Base-by-base conservation (phyloP, 2,113 vertebrate genomes). In the Zeus faber region DNA sequence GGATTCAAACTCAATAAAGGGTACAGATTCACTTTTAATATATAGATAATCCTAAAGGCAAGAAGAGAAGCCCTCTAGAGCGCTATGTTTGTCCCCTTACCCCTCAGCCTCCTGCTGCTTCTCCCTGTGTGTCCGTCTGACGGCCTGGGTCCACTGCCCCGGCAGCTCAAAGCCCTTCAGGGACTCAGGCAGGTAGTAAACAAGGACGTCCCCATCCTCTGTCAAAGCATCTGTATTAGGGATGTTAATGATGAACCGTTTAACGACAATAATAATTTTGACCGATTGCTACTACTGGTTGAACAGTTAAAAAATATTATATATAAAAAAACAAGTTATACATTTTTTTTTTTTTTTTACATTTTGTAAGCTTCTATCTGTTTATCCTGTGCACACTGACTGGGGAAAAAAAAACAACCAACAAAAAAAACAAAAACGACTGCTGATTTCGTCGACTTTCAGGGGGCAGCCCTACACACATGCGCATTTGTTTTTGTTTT, bases 151-250 rank as follows among this genome's bases (percentile, higher is more conserved):
- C 96, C 96, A 99, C 0, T 78, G 87, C 5, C 84, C 68, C 1
- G 97, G 95, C 0, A 87, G 75, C 1, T 58, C 40, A 13, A 95
- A 98, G 33, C 74, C 85, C 50, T 82, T 87, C 31, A 95, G 55
- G 0, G 91, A 79, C 2, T 91, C 89, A 51, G 86, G 82, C 25
- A 86, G 88, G 74, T 89, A 95, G 78, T 96, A 99, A 2, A 98
- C 92, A 18, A 84, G 85, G 62, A 98, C 86, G 67, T 96, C 87
- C 6, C 94, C 94, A 13, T 93, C 90, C 62, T 89, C 83, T n/a
- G 87, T 91, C 70, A 95, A 62, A 4, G 93, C 92, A 79, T 91
- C 94, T 96, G 77, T n/a, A n/a, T n/a, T n/a, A n/a, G n/a, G n/a
- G n/a, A n/a, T n/a, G n/a, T n/a, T n/a, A n/a, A n/a, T n/a, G n/a